Evolutionary conservation across 2,888 invertebrate species (phyloP), one percentile per base, ranked within the genome.

Genomic region (Timandra comae): DNA sequence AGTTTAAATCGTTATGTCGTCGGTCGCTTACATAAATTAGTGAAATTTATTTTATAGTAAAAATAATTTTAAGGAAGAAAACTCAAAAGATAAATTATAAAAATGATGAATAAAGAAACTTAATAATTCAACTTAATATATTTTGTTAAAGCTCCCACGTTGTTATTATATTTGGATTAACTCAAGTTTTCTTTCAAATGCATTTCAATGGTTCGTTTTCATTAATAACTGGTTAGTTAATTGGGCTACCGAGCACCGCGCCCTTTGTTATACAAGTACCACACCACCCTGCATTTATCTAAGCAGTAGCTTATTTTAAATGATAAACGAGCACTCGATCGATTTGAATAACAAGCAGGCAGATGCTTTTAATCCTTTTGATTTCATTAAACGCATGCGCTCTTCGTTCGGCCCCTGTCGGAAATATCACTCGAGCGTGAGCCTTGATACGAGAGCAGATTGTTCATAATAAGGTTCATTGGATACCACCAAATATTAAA

Each of bases 311-410:
- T 82, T 85, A 77, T 82, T 81, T 79, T 67, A 79, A 81, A 81
- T 84, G 82, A 84, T 84, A 82, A 84, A 85, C 68, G 82, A 80
- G 80, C 79, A 77, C 79, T 74, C 80, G 70, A 85, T 84, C 79
- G 81, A 84, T 84, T 85, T 85, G 79, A 85, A 84, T 84, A 85
- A 84, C 80, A 85, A 85, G 75, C 72, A 76, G 80, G 82, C 85
- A 85, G 85, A 85, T 85, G 85, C 82, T 79, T 68, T 82, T 84
- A 84, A 85, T 85, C 85, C 85, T 79, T 84, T 84, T 85, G 80
- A 84, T 84, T 84, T 82, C 79, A 81, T 84, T 85, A 80, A 82
- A 81, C 76, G 79, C 84, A 81, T 82, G 84, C 82, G 75, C 81
- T 79, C 75, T 70, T 77, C 68, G 9, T 3, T 16, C 16, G 67